Base-by-base conservation (phyloP, 2,797 vertebrate genomes). In the Myotis pilosus region DNA sequence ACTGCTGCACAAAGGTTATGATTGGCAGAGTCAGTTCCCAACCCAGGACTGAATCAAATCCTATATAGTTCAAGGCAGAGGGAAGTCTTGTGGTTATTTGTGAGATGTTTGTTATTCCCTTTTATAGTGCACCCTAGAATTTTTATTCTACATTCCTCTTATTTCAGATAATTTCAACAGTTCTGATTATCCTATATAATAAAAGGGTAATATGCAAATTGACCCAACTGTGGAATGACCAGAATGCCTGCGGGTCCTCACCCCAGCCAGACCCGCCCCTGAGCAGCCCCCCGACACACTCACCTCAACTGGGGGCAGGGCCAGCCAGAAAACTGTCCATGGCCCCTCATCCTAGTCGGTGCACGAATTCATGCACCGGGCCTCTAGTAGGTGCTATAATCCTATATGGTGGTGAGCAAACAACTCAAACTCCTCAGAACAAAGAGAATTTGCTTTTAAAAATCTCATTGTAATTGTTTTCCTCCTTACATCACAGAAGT, bases 391-490 rank as follows among this genome's bases (percentile, higher is more conserved):
- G 0, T 71, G 91, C 11, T 47, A 6, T 22, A 66, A 7, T 47
- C 17, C 5, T 47, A 13, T 44, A 33, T 25, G 38, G 53, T 69
- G 38, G 7, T 57, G 1, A 80, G 9, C 13, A 81, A 89, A 83
- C 2, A 23, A 74, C 6, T 44, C 8, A 64, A 86, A 72, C 22
- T 20, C 66, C 22, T 82, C 9, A 89, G 41, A 81, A 62, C 33
- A 72, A 92, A 55, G 2, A 74, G 25, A 83, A 71, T 53, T 69
- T 79, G 4, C 8, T 64, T 95, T 95, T 33, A 71, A 64, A 92
- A 84, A 72, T 51, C 5, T 76, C 22, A 84, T 36, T 72, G 11
- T 87, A 53, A 44, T n/a, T 85, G 2, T 6, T 68, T 89, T 84
- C 74, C 20, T 72, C 60, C 23, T 47, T 38, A 83, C 33, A 51